Evolutionary conservation across 2,113 vertebrate species (phyloP).

Genomic region (Alligator sinensis): DNA sequence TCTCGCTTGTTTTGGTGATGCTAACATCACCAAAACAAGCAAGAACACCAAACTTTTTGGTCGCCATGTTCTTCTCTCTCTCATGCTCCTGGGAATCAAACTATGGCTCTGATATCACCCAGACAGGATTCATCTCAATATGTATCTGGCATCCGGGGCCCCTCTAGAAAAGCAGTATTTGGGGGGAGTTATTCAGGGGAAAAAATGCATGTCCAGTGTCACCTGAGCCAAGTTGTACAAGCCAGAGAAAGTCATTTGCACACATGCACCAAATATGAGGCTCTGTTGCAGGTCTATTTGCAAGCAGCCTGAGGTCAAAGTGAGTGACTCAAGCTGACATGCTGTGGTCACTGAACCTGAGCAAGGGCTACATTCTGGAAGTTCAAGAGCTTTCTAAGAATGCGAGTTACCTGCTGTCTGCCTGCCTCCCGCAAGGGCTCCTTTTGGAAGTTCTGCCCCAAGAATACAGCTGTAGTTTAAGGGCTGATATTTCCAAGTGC

Average conservation of each 20-base stretch:
- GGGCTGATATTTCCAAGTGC: not conserved
- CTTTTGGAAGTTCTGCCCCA: not conserved
- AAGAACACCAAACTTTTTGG: too few species aligned
- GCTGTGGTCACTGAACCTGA: not conserved
- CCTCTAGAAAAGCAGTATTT: not conserved
- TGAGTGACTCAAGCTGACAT: not conserved
- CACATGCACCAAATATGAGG: rapidly evolving
- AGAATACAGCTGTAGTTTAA: not conserved
- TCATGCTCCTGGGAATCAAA: not conserved
- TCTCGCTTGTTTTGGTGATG: too few species aligned
- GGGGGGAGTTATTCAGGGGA: too few species aligned
- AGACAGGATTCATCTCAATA: not conserved
- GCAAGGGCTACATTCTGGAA: slow-evolving; percentile 1
- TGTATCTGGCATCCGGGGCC: not conserved
- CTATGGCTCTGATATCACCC: not conserved
- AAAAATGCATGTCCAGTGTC: not conserved
- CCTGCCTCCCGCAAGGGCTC: not conserved
- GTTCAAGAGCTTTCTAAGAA: slow-evolving; percentile 40
- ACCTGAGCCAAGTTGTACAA: not conserved
- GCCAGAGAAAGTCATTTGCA: not conserved
- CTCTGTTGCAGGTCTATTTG: not conserved
- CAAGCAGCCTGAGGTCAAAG: not conserved
- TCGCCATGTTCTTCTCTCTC: not conserved
- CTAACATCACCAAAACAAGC: too few species aligned
- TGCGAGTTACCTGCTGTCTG: not conserved